Percentiles rank a stretch among this genome's conserved stretches.
These are phyloP conservation scores for Quadroppia sp. DNA, from an alignment of 2,888 invertebrate genomes.

Conservation along the genomic window DNA sequence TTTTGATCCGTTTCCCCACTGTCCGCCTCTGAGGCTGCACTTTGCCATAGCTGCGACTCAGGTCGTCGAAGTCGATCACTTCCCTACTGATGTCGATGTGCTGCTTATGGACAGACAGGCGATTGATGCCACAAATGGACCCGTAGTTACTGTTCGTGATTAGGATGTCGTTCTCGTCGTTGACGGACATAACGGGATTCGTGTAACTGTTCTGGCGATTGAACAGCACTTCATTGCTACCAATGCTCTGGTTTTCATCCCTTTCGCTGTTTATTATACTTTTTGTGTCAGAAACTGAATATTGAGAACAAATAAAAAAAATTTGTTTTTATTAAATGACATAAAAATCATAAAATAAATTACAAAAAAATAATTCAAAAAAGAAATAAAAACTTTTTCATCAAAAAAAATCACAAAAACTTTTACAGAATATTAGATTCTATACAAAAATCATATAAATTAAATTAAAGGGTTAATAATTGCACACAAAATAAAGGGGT, in stretches of 20 bases:
- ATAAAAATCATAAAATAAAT: background rate
- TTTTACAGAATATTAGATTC: background rate
- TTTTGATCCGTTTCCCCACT: background rate
- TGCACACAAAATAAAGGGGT: too few species aligned
- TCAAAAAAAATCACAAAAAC: background rate
- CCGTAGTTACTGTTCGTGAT: background rate
- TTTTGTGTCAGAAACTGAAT: constrained; percentile 1
- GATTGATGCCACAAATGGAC: background rate
- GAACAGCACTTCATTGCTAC: background rate
- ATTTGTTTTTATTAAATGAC: background rate
- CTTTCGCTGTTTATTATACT: background rate
- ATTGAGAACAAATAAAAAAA: background rate
- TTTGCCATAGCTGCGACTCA: background rate
- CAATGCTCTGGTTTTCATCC: background rate
- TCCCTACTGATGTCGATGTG: constrained; percentile 25
- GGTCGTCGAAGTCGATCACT: constrained; percentile 18
- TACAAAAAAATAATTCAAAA: background rate
- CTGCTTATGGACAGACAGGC: background rate
- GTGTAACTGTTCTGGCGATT: background rate
- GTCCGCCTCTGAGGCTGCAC: background rate
- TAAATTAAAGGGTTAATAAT: too few species aligned
- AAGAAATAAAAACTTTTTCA: background rate
- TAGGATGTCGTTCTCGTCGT: background rate
- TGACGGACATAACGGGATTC: background rate
- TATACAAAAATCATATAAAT: background rate